Evolutionary conservation across 2,888 invertebrate genomes (phyloP).

Genomic region (Scaptomyza flava): DNA sequence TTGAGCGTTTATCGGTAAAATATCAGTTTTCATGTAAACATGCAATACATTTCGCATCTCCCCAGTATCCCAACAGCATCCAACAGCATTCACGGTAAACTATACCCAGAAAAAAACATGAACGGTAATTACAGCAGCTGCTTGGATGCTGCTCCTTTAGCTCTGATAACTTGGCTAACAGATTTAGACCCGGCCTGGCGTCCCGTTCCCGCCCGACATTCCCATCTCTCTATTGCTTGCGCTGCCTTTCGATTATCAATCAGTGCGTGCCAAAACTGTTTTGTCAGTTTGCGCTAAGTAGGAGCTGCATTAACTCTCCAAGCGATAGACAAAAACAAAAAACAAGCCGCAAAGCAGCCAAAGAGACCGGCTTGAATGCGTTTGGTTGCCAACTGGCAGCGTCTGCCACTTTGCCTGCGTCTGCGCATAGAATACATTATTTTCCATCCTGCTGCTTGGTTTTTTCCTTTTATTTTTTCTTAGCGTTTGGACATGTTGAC

Average conservation of each 20-base stretch:
- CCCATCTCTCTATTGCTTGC: conserved; percentile 17
- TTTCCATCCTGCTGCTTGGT: conserved; percentile 5
- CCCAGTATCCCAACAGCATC: conserved; percentile 10
- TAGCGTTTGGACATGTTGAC: conserved; percentile 58
- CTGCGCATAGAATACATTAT: conserved; percentile 71
- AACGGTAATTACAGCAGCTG: conserved; percentile 71
- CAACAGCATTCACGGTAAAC: conserved; percentile 9
- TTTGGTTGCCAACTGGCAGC: conserved; percentile 22
- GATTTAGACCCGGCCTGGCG: conserved; percentile 7
- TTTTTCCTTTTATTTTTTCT: conserved; percentile 9
- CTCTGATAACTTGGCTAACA: conserved; percentile 30
- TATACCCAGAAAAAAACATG: conserved; percentile 48
- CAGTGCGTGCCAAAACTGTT: conserved; percentile 80
- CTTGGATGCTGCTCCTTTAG: conserved; percentile 38
- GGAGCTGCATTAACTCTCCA: conserved; percentile 63
- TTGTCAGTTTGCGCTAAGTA: conserved; percentile 75
- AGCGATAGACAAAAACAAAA: conserved; percentile 15
- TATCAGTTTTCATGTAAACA: conserved; percentile 81
- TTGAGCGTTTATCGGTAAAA: conserved; percentile 77
- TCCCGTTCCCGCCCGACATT: neutral
- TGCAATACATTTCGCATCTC: conserved; percentile 78
- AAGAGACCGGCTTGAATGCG: conserved; percentile 46
- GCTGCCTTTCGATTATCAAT: conserved; percentile 71
- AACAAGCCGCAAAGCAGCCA: conserved; percentile 19
- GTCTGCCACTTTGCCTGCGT: conserved; percentile 13